Percentiles rank a stretch among this genome's conserved stretches.
phyloP scores from a whole-genome alignment of 2,113 vertebrate species.

The Pollimyrus isidori region DNA sequence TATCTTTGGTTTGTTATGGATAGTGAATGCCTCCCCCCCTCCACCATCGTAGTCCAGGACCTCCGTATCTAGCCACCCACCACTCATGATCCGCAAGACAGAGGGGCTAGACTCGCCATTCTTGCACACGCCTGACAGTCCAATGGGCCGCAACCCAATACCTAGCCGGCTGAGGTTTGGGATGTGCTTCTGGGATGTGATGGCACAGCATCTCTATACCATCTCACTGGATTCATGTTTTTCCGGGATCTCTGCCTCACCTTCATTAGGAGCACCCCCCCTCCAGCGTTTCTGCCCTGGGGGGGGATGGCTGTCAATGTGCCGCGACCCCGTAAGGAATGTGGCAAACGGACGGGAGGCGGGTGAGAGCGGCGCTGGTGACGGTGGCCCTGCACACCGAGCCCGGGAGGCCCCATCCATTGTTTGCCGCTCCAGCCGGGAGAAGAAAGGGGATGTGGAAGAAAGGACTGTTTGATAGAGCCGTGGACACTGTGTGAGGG shows the following conservation, averaged over 20 bases:
- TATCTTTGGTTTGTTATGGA: neutral
- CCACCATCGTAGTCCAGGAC: neutral
- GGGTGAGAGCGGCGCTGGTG: neutral
- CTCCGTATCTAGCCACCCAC: neutral
- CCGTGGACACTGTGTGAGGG: slow-evolving; percentile 90
- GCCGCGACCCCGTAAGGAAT: neutral
- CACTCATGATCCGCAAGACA: neutral
- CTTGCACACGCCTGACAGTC: neutral
- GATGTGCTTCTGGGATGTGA: neutral
- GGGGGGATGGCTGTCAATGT: neutral
- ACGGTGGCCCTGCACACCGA: slow-evolving; percentile 55
- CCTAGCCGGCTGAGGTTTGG: neutral
- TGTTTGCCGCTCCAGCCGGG: slow-evolving; percentile 79
- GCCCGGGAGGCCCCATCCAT: slow-evolving; percentile 74
- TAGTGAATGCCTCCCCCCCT: neutral
- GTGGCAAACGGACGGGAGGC: neutral
- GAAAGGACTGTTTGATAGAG: slow-evolving; percentile 96
- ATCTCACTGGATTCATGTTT: neutral
- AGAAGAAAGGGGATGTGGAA: slow-evolving; percentile 79
- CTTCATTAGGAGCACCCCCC: neutral
- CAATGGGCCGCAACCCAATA: neutral
- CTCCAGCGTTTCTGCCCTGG: neutral
- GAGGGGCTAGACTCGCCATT: neutral
- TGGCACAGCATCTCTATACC: neutral
- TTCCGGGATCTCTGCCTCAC: neutral